These are phyloP conservation scores for Puffinus mauretanicus DNA, from an alignment of 2,113 vertebrate species.

Conservation along the genomic window DNA sequence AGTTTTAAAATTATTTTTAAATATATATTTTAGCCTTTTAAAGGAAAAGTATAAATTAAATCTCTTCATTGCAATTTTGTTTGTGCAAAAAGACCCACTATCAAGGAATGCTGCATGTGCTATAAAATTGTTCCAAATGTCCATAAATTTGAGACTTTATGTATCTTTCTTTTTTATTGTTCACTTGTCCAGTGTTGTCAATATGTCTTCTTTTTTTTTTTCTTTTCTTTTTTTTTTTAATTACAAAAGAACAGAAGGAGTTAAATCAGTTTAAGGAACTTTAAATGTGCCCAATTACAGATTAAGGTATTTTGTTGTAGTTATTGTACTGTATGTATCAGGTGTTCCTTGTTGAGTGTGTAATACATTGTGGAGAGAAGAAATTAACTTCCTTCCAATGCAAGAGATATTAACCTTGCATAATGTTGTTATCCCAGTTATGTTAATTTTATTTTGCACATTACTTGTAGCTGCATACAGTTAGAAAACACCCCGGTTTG, in stretches of 20 bases:
- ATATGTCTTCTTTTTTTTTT: conserved; percentile 59
- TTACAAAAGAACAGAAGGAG: conserved; percentile 59
- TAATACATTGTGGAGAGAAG: conserved; percentile 54
- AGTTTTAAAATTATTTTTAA: conserved; percentile 73
- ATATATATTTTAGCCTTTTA: conserved; percentile 74
- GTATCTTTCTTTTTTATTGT: conserved; percentile 73
- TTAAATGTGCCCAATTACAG: conserved; percentile 58
- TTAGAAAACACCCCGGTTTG: conserved; percentile 48
- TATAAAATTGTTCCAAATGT: conserved; percentile 79
- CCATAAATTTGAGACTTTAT: conserved; percentile 79
- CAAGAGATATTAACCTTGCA: conserved; percentile 30
- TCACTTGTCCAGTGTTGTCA: conserved; percentile 77
- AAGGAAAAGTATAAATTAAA: conserved; percentile 67
- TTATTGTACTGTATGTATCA: conserved; percentile 67
- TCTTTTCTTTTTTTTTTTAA: neutral
- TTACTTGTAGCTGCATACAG: conserved; percentile 56
- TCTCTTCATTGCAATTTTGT: conserved; percentile 72
- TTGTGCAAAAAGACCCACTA: conserved; percentile 99
- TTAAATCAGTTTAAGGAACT: conserved; percentile 69
- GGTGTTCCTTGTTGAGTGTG: conserved; percentile 64
- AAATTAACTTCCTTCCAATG: conserved; percentile 28
- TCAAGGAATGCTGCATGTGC: conserved; percentile 88
- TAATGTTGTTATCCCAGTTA: conserved; percentile 14
- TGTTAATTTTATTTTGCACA: conserved; percentile 71
- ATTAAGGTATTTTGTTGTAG: conserved; percentile 61